Conservation (phyloP, 2,113 vertebrate species). For the Charina bottae region DNA sequence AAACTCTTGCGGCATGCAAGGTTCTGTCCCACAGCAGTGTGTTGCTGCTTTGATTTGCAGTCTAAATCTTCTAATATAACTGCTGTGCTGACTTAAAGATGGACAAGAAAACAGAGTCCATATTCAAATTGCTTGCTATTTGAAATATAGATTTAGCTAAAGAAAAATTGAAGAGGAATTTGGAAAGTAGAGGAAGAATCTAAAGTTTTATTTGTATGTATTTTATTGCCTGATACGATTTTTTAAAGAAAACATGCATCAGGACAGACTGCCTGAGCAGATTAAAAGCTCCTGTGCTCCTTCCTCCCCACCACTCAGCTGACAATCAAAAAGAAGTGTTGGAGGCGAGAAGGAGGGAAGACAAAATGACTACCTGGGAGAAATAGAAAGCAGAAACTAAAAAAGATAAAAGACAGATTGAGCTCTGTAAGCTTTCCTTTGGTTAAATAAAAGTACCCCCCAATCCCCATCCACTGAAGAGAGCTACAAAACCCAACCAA, state of each 20-base stretch:
- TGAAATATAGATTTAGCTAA: slow-evolving; percentile 6
- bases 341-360: not conserved
- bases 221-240: not conserved
- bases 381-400: slow-evolving; percentile 1
- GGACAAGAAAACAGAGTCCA: slow-evolving; percentile 15
- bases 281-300: not conserved
- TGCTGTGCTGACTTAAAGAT: not conserved
- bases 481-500: too few relatives aligned
- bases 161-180: not conserved
- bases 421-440: too few relatives aligned
- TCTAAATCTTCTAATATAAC: slow-evolving; percentile 9
- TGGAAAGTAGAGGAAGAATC: not conserved
- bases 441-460: too few relatives aligned
- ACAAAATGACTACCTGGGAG: not conserved
- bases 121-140: slow-evolving; percentile 9
- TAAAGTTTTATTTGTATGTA: not conserved
- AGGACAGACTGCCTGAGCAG: not conserved
- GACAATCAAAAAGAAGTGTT: not conserved
- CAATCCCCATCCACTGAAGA: too few relatives aligned
- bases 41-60: not conserved
- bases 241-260: not conserved
- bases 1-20: not conserved
- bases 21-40: not conserved
- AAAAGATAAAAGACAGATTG: not conserved
- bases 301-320: not conserved